A percentile compares a stretch with the other conserved stretches of the same genome.
phyloP scores from a whole-genome alignment of 2,888 invertebrate genomes.

The Sarcophaga variegata region DNA sequence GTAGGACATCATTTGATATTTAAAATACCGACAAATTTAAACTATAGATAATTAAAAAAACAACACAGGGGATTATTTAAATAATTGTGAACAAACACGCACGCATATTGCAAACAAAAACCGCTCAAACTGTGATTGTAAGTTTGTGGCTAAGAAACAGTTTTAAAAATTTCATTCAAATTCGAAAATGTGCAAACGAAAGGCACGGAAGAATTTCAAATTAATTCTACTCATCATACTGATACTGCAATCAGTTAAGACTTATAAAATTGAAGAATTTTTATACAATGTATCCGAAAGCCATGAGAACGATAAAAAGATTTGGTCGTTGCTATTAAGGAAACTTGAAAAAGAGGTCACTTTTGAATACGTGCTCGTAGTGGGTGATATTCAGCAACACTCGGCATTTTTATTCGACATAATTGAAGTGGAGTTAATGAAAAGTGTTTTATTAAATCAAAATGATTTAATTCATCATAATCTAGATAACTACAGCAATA shows the following conservation, averaged over 20 bases:
- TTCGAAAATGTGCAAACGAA: constrained; percentile 41
- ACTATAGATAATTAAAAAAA: neutral
- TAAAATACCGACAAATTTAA: neutral
- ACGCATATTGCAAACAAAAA: constrained; percentile 8
- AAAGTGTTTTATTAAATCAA: constrained; percentile 49
- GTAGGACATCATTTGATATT: neutral
- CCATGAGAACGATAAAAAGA: neutral
- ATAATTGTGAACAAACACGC: constrained; percentile 58
- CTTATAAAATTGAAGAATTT: constrained; percentile 27
- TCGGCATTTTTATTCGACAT: constrained; percentile 33
- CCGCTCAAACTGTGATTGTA: neutral
- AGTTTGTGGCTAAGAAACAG: constrained; percentile 18
- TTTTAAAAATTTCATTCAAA: constrained; percentile 35
- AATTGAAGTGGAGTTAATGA: constrained; percentile 40
- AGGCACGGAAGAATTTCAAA: constrained; percentile 49
- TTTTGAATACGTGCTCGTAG: constrained; percentile 42
- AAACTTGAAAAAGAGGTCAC: constrained; percentile 51
- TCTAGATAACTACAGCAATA: constrained; percentile 35
- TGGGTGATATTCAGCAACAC: constrained; percentile 30
- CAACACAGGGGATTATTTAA: neutral
- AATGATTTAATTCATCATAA: constrained; percentile 36
- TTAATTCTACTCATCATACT: constrained; percentile 42
- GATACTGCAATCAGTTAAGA: neutral
- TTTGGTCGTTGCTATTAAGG: constrained; percentile 33
- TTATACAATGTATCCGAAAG: neutral